A percentile compares a stretch with the other conserved stretches of the same genome.
Conservation (phyloP, 2,113 vertebrate genomes). For the Lepus europaeus region DNA sequence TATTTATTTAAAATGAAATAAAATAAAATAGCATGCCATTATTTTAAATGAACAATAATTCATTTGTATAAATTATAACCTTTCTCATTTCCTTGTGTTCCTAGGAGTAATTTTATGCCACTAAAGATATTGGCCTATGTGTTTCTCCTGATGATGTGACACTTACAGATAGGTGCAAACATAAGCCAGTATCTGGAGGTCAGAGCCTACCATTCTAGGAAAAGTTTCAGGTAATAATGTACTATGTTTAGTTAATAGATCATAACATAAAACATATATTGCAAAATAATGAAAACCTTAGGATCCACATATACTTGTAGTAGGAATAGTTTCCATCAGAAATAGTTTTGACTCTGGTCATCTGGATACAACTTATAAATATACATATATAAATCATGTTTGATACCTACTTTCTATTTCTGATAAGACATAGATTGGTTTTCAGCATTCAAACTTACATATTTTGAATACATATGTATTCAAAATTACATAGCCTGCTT, state of each 20-base stretch:
- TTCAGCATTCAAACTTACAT: too few relatives aligned
- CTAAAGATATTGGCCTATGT: not conserved
- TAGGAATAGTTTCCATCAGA: not conserved
- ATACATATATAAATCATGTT: conserved; percentile 13
- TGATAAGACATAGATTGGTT: too few relatives aligned
- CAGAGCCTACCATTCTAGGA: not conserved
- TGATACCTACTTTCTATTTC: too few relatives aligned
- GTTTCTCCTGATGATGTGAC: not conserved
- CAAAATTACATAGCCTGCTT: conserved; percentile 22
- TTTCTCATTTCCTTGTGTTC: not conserved
- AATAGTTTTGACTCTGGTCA: not conserved
- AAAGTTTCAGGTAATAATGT: not conserved
- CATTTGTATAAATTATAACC: not conserved
- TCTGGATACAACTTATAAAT: conserved; percentile 65
- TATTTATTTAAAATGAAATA: not conserved
- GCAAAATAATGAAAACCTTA: not conserved
- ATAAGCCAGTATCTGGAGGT: not conserved
- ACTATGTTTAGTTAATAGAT: not conserved
- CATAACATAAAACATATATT: not conserved
- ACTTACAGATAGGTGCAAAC: not conserved
- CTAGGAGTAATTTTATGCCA: conserved; percentile 1
- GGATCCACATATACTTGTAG: not conserved
- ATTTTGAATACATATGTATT: conserved; percentile 10
- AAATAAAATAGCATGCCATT: not conserved
- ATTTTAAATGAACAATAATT: not conserved